Conservation (phyloP, 2,797 vertebrate species). For the Amazonetta brasiliensis region DNA sequence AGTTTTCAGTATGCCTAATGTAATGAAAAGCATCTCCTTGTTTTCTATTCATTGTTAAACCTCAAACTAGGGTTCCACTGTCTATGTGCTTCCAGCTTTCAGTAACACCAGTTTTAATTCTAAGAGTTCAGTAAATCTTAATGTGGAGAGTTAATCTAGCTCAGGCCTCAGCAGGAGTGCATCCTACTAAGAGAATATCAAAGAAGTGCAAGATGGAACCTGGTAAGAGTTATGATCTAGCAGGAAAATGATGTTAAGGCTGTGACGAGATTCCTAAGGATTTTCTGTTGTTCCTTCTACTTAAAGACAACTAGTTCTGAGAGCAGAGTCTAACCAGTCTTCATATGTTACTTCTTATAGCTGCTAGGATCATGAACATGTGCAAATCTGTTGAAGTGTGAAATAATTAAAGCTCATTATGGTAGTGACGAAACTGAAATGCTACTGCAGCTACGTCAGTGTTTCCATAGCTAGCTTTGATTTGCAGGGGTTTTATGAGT, state of each 20-base stretch:
- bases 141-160: background rate
- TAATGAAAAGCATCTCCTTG: slow-evolving; percentile 36
- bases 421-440: background rate
- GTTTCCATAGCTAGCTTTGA: background rate
- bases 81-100: background rate
- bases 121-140: background rate
- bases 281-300: background rate
- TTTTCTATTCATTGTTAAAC: slow-evolving; percentile 4
- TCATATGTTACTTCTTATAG: slow-evolving; percentile 12
- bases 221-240: background rate
- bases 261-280: background rate
- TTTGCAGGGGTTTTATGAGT: background rate
- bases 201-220: background rate
- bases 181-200: background rate
- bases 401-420: slow-evolving; percentile 62
- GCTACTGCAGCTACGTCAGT: slow-evolving; percentile 8
- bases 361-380: slow-evolving; percentile 7
- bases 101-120: background rate
- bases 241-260: background rate
- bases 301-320: background rate
- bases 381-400: slow-evolving; percentile 55
- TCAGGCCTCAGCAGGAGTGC: background rate
- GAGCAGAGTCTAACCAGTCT: background rate
- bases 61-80: background rate
- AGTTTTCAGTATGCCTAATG: background rate